Evolutionary conservation across 2,113 vertebrate genomes (phyloP), one percentile per base, ranked within the genome.

Genomic region (Indicator indicator): DNA sequence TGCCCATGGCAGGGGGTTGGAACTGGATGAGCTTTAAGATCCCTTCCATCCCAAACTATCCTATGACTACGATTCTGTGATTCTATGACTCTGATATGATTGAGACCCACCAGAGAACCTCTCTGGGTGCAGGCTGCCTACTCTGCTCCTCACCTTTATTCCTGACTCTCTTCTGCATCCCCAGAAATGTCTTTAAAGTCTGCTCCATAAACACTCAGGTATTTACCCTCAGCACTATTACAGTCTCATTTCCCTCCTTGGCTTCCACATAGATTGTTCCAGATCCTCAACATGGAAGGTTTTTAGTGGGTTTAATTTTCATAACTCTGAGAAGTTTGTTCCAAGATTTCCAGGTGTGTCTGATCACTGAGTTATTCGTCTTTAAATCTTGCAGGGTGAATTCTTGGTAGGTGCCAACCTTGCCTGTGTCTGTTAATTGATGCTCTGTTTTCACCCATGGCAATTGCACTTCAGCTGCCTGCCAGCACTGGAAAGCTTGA

Each of bases 331-430:
- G 94, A 97, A 97, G 91, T 96, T 94, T 95, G 93, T 94, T 96
- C 94, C 96, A 97, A 96, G 96, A 95, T 96, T 96, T 96, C 95
- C 96, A 97, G 94, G 95, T 96, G 93, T 96, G 94, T 95, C 94
- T 96, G 95, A 94, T 95, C 96, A 94, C 83, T 82, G 95, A 95
- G 93, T 95, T 96, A 94, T 97, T 97, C 95, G 93, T 93, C 94
- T 97, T 95, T 95, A 96, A 95, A 96, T 95, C 89, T 96, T 96
- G 89, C 96, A 94, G 94, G 91, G 92, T 95, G 89, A 97, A 94
- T 89, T 95, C 94, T 95, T 95, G 83, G 89, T 96, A 95, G 86
- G 81, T 97, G 96, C 95, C 96, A 96, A 42, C 95, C 88, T 97
- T 87, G 88, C 86, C 92, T 96, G 95, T 92, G 93, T 95, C 88